Evolutionary conservation across 2,797 vertebrate species (phyloP).

Genomic region (Thripadectes ignobilis): DNA sequence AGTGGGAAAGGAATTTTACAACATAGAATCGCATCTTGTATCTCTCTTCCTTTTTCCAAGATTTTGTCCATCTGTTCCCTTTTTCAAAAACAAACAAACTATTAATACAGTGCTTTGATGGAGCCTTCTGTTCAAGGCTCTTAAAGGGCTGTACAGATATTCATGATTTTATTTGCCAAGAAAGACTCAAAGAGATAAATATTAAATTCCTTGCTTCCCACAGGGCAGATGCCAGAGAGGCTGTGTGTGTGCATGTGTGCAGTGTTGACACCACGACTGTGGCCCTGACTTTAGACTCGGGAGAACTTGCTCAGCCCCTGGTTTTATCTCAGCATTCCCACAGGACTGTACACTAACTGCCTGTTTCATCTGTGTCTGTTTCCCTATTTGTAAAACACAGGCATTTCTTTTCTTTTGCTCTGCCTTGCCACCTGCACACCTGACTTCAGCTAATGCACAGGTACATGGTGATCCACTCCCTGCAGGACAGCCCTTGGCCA

Average conservation of each 20-base stretch:
- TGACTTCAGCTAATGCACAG: not conserved
- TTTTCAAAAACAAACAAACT: slow-evolving; percentile 56
- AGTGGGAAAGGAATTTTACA: slow-evolving; percentile 42
- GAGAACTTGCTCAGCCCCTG: not conserved
- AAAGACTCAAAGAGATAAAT: slow-evolving; percentile 33
- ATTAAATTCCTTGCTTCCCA: slow-evolving; percentile 21
- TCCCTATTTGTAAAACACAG: not conserved
- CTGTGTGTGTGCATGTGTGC: not conserved
- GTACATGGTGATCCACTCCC: fast-evolving
- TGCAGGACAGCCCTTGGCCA: not conserved
- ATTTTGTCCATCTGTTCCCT: slow-evolving; percentile 29
- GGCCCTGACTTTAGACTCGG: not conserved
- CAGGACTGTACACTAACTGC: not conserved
- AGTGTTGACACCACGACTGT: not conserved
- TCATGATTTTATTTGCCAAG: slow-evolving; percentile 26
- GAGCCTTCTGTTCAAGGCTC: slow-evolving; percentile 50
- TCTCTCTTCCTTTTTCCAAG: slow-evolving; percentile 36
- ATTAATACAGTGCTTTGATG: slow-evolving; percentile 53
- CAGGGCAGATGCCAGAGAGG: not conserved
- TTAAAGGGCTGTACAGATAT: slow-evolving; percentile 27
- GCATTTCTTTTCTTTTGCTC: not conserved
- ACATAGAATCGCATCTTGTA: slow-evolving; percentile 22
- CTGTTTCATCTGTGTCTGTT: not conserved
- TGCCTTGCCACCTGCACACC: not conserved
- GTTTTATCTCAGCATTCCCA: not conserved